Evolutionary conservation across 2,797 vertebrate species (phyloP).

Genomic region (Gastrophryne carolinensis): DNA sequence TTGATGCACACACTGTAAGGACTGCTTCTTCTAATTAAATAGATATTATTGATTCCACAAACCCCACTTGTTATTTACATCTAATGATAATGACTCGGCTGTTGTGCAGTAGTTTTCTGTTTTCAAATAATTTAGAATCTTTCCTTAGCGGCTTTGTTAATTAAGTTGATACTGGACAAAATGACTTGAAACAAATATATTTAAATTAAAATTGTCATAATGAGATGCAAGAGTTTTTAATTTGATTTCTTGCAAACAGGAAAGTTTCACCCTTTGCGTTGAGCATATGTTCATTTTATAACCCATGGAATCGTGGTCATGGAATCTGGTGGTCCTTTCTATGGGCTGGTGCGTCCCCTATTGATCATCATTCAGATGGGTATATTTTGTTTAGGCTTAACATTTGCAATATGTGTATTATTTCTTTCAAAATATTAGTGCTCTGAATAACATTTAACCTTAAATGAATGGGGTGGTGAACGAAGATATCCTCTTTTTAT

Average conservation of each 20-base stretch:
- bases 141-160: slow-evolving; percentile 39
- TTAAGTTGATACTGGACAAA: slow-evolving; percentile 35
- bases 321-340: no score
- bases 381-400: no score
- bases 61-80: slow-evolving; percentile 47
- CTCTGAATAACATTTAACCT: no score
- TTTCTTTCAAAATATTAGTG: no score
- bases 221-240: background rate
- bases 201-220: background rate
- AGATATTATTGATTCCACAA: slow-evolving; percentile 47
- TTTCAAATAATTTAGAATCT: slow-evolving; percentile 43
- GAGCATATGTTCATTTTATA: no score
- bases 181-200: slow-evolving; percentile 15
- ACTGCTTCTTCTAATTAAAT: slow-evolving; percentile 48
- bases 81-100: slow-evolving; percentile 43
- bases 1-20: slow-evolving; percentile 14
- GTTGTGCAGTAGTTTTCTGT: slow-evolving; percentile 28
- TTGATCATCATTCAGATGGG: no score
- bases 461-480: no score
- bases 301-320: no score
- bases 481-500: no score
- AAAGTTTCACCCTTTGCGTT: no score
- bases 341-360: no score
- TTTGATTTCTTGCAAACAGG: background rate
- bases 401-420: no score